Evolutionary conservation across 2,113 vertebrate species (phyloP).

Genomic region (Ceyx melanurus): DNA sequence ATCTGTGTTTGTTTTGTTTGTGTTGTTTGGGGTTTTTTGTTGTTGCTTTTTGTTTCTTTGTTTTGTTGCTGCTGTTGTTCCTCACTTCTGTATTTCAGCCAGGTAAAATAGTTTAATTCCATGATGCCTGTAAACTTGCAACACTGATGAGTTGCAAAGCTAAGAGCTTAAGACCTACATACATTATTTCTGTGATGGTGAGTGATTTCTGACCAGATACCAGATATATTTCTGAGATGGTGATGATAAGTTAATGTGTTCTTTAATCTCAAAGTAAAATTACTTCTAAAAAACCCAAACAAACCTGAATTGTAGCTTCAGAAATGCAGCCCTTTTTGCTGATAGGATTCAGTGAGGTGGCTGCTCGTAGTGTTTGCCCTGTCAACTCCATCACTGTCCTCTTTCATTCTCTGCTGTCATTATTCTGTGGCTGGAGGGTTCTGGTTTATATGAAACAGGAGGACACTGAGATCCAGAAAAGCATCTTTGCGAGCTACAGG

Average conservation of each 20-base stretch:
- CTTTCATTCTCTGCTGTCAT: background rate
- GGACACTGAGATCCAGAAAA: background rate
- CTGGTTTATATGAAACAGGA: background rate
- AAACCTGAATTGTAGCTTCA: background rate
- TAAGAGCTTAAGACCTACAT: background rate
- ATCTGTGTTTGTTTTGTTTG: background rate
- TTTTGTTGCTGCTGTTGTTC: background rate
- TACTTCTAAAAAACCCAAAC: background rate
- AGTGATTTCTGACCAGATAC: background rate
- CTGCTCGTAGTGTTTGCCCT: background rate
- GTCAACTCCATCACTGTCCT: background rate
- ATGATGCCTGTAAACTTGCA: background rate
- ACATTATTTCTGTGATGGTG: background rate
- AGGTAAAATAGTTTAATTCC: background rate
- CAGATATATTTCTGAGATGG: background rate
- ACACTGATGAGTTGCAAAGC: background rate
- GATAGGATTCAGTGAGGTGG: background rate
- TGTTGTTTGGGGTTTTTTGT: too few species aligned
- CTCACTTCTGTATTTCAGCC: background rate
- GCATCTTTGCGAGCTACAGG: background rate
- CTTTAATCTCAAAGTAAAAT: background rate
- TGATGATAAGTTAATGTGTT: background rate
- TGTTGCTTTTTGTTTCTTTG: background rate
- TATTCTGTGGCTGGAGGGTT: background rate
- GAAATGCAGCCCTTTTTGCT: background rate